Base-by-base conservation (phyloP, 2,113 vertebrate species). In the Neogobius melanostomus region DNA sequence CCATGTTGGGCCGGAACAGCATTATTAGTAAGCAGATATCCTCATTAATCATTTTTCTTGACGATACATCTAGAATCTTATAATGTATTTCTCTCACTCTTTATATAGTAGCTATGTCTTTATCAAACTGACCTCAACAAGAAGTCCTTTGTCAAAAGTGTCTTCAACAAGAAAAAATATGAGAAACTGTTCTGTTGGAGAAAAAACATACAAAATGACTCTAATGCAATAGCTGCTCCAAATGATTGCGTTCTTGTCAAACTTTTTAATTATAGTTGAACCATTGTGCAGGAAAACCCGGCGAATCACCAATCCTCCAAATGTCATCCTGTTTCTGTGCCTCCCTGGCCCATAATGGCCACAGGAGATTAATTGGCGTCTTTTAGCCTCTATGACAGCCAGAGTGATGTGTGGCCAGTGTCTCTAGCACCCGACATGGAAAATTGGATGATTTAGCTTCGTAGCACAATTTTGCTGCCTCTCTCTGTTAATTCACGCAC, bases 281-380 rank as follows among this genome's bases (percentile, higher is more conserved):
- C 54, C 71, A 76, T 68, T 64, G 44, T 67, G 64, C 64, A 66
- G 74, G 47, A 68, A 82, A 87, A 69, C 68, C 66, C 15, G 8
- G 54, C 50, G 83, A 84, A 85, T 83, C 64, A 79, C 68, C 77
- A 51, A 70, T 65, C 57, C 76, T 53, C 76, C 75, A 44, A 81
- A 68, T 71, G 64, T 74, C 75, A 82, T 77, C 73, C 74, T 77
- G 82, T 83, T 75, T 66, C 71, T 52, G 60, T 59, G 64, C 62
- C 62, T 66, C 61, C 53, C 68, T 71, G 68, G 67, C 66, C 85
- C 61, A 66, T 72, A 75, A 82, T 61, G 80, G 64, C 68, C 66
- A 65, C 14, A 69, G 61, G 64, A 85, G 79, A 89, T 85, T 80
- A 84, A 91, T 83, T 74, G 76, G 68, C 75, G 79, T 85, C 77